These are phyloP conservation scores for Coelogynopora nodosa DNA, from an alignment of 2,888 invertebrate species.

Conservation along the genomic window DNA sequence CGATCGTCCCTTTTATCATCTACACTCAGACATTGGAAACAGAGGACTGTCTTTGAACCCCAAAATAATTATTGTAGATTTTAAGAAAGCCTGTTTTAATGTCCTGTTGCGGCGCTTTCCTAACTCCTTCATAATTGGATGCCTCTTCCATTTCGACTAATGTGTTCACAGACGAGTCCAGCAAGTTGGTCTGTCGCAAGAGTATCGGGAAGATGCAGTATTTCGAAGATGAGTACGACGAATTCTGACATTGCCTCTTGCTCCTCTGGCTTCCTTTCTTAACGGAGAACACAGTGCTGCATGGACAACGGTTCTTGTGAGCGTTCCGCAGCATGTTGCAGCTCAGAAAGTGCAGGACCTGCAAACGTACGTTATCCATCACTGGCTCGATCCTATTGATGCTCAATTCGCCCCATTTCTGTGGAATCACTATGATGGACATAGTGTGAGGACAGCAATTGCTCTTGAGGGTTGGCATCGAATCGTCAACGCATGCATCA, in stretches of 20 bases:
- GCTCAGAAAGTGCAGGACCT: constrained; percentile 6
- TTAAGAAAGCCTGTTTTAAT: constrained; percentile 12
- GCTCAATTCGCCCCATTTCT: constrained; percentile 23
- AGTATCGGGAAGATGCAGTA: constrained; percentile 12
- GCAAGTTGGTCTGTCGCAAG: constrained; percentile 12
- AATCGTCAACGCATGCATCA: constrained; percentile 7
- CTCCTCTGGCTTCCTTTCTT: background rate
- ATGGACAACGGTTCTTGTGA: background rate
- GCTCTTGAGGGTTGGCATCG: constrained; percentile 1
- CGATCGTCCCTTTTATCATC: constrained; percentile 14
- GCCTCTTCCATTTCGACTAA: constrained; percentile 5
- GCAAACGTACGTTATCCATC: background rate
- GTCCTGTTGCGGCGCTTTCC: constrained; percentile 7
- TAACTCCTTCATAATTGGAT: background rate
- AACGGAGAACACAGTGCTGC: constrained; percentile 6
- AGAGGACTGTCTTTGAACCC: background rate
- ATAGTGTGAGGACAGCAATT: background rate
- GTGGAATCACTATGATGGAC: background rate
- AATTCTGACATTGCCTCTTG: constrained; percentile 5
- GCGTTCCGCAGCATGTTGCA: constrained; percentile 2
- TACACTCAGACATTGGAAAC: background rate
- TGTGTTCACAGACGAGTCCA: constrained; percentile 21
- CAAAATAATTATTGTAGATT: constrained; percentile 7
- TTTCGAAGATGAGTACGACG: background rate
- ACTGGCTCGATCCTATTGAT: constrained; percentile 7